phyloP scores from a whole-genome alignment of 2,113 vertebrate species.

The Patagioenas fasciata region DNA sequence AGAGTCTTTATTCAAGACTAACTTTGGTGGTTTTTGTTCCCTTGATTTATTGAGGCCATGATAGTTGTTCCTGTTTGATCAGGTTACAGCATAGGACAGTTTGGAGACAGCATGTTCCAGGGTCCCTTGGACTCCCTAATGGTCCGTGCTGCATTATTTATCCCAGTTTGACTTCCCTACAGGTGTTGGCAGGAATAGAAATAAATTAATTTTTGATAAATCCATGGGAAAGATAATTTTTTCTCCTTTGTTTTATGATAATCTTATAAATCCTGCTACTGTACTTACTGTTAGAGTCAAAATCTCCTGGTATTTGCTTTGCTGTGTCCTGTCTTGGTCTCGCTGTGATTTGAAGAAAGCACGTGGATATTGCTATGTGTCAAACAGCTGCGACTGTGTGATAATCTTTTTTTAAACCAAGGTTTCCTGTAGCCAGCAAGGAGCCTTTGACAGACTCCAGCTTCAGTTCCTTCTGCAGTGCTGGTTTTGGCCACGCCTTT shows the following conservation, averaged over 20 bases:
- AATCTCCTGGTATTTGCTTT: not conserved
- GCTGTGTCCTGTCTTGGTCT: not conserved
- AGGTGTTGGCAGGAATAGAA: not conserved
- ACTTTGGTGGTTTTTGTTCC: not conserved
- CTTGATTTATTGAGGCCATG: not conserved
- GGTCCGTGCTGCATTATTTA: not conserved
- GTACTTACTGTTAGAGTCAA: not conserved
- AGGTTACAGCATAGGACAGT: not conserved
- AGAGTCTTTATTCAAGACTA: not conserved
- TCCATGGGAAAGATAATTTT: not conserved
- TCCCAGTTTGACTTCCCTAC: not conserved
- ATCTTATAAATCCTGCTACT: not conserved
- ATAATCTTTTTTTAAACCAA: not conserved
- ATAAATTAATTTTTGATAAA: not conserved
- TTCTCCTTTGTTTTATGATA: not conserved
- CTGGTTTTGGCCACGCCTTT: not conserved
- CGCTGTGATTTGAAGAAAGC: not conserved
- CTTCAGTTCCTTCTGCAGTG: not conserved
- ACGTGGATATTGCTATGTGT: not conserved
- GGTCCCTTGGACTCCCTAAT: accelerated
- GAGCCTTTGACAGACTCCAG: not conserved
- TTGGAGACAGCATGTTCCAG: not conserved
- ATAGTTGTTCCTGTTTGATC: not conserved
- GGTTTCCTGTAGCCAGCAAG: not conserved
- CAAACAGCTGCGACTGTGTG: not conserved